phyloP scores from a whole-genome alignment of 2,113 vertebrate species.

The Cynocephalus volans region DNA sequence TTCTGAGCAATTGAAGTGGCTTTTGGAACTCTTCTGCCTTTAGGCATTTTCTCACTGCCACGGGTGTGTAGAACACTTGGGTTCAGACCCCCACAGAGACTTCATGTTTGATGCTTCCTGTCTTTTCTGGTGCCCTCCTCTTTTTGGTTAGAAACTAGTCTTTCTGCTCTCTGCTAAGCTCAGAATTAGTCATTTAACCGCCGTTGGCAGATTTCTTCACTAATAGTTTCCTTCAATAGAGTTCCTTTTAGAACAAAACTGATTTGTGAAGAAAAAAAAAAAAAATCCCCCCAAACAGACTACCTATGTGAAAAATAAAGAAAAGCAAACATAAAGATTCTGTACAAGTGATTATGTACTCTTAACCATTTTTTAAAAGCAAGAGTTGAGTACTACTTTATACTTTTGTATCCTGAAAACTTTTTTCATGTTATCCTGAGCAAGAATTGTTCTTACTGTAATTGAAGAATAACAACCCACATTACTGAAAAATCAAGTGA shows the following conservation, averaged over 20 bases:
- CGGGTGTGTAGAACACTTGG: not conserved
- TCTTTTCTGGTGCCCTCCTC: not conserved
- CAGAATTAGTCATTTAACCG: not conserved
- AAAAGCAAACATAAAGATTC: not conserved
- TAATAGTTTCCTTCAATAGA: not conserved
- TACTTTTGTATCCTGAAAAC: not conserved
- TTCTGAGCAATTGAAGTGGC: not conserved
- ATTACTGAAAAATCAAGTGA: not conserved
- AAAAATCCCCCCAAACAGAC: not conserved
- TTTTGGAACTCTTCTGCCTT: not conserved
- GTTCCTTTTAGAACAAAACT: constrained; percentile 45
- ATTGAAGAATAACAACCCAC: not conserved
- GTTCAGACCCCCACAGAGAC: not conserved
- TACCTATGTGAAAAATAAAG: constrained; percentile 11
- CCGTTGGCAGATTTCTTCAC: not conserved
- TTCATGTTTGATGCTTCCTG: too few species aligned
- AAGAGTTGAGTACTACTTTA: not conserved
- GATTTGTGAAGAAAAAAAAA: not conserved
- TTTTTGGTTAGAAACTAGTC: not conserved
- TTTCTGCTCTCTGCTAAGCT: not conserved
- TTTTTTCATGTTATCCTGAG: not conserved
- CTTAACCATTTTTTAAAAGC: not conserved
- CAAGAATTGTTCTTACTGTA: constrained; percentile 30
- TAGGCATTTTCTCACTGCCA: rapidly evolving
- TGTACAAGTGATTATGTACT: not conserved